phyloP scores from a whole-genome alignment of 2,113 vertebrate species.

The Heliornis fulica region DNA sequence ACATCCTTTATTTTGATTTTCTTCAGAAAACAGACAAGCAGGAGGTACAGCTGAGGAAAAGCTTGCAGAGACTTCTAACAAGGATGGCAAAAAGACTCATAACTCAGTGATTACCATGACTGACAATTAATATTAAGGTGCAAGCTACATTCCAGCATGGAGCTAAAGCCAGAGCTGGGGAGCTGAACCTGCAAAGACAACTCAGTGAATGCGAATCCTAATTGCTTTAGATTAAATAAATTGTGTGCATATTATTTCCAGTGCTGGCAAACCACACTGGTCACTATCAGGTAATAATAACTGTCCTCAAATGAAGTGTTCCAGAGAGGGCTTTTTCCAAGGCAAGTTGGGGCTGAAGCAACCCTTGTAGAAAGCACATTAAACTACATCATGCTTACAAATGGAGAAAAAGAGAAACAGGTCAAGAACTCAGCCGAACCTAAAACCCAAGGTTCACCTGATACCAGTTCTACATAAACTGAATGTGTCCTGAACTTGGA shows the following conservation, averaged over 20 bases:
- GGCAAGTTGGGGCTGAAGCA: not conserved
- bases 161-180: not conserved
- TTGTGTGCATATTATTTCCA: not conserved
- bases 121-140: not conserved
- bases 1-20: not conserved
- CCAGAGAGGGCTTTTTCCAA: not conserved
- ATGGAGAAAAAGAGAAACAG: not conserved
- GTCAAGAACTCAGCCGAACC: not conserved
- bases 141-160: not conserved
- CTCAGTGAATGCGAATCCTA: not conserved
- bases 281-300: not conserved
- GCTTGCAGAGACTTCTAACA: not conserved
- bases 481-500: not conserved
- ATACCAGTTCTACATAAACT: not conserved
- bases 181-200: not conserved
- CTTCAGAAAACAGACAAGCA: not conserved
- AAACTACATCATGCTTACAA: not conserved
- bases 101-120: not conserved
- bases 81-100: not conserved
- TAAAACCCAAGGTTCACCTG: not conserved
- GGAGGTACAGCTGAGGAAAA: not conserved
- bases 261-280: not conserved
- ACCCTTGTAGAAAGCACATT: not conserved
- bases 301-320: not conserved
- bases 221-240: not conserved